Base-by-base conservation (phyloP, 2,888 invertebrate species). In the Parnassius smintheus region DNA sequence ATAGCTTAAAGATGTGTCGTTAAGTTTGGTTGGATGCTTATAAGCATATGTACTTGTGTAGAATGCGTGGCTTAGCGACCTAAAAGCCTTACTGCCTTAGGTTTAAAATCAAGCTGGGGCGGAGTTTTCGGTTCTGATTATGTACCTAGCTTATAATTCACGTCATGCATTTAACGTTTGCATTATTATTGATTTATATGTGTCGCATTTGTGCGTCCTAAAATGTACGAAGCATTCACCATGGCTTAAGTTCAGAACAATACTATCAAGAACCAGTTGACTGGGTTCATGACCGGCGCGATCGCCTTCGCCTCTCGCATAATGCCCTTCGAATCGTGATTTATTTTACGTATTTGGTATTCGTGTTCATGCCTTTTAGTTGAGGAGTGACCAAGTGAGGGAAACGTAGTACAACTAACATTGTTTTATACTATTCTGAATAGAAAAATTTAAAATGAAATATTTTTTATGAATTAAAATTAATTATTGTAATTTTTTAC, bases 201-300 rank as follows among this genome's bases (percentile, higher is more conserved):
- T n/a, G 10, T 62, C 13, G 12, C 55, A 10, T 8, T 56, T 35
- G 9, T 51, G 25, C 56, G 10, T n/a, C 42, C 54, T 12, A 25
- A 58, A 50, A 50, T n/a, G 25, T 41, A 49, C 52, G 13, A 50
- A 55, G n/a, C 13, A 44, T 49, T 55, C n/a, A 51, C 41, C 48
- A 3, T 50, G 35, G 25, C 51, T 18, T 22, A 44, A 64, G 65
- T 67, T 68, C 66, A 75, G 77, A 84, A 87, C 84, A 86, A 86
- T 85, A 83, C 80, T 67, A 74, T 70, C 72, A 68, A 77, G 75
- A 91, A 90, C 91, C 89, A 87, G 91, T 90, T 88, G 83, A 83
- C 82, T 89, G 81, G 86, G 87, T 88, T 81, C 87, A 89, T 85
- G 86, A 86, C 85, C 87, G 85, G 72, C 72, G 73, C 75, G 79